Percentiles rank a stretch among this genome's conserved stretches.
Evolutionary conservation across 2,888 invertebrate species (phyloP).

Genomic region (Drosophila melanosoma): DNA sequence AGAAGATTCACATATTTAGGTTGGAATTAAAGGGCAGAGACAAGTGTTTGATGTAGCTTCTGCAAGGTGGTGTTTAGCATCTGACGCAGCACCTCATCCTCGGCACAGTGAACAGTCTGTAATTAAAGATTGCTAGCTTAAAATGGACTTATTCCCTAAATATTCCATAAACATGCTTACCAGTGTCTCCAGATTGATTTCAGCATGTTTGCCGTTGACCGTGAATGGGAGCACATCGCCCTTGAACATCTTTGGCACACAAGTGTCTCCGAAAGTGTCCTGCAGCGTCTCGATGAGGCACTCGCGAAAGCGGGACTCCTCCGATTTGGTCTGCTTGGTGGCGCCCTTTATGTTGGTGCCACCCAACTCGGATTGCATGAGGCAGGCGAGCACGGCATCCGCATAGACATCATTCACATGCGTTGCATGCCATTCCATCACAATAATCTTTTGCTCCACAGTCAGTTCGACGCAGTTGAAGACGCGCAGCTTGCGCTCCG

Average conservation of each 20-base stretch:
- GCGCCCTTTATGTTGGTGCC: constrained; percentile 88
- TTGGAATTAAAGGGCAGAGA: constrained; percentile 81
- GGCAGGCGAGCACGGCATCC: constrained; percentile 95
- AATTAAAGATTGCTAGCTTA: constrained; percentile 28
- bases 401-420: constrained; percentile 99
- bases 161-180: constrained; percentile 46
- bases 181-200: constrained; percentile 93
- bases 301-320: constrained; percentile 95
- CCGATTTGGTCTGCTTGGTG: constrained; percentile 90
- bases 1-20: constrained; percentile 31
- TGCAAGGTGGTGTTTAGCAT: constrained; percentile 93
- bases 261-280: constrained; percentile 98
- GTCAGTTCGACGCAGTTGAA: constrained; percentile 93
- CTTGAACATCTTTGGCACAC: constrained; percentile 96
- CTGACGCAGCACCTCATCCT: constrained; percentile 93
- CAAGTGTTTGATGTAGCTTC: constrained; percentile 93
- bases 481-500: constrained; percentile 91
- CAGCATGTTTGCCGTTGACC: constrained; percentile 93
- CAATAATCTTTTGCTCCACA: constrained; percentile 92
- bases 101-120: constrained; percentile 91
- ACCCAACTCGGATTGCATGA: constrained; percentile 92
- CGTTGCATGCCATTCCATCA: constrained; percentile 97
- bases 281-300: constrained; percentile 85
- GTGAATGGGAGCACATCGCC: constrained; percentile 94
- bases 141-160: background rate